Conservation (phyloP, 1,140 invertebrate species). For the Drosophila seguyi region DNA sequence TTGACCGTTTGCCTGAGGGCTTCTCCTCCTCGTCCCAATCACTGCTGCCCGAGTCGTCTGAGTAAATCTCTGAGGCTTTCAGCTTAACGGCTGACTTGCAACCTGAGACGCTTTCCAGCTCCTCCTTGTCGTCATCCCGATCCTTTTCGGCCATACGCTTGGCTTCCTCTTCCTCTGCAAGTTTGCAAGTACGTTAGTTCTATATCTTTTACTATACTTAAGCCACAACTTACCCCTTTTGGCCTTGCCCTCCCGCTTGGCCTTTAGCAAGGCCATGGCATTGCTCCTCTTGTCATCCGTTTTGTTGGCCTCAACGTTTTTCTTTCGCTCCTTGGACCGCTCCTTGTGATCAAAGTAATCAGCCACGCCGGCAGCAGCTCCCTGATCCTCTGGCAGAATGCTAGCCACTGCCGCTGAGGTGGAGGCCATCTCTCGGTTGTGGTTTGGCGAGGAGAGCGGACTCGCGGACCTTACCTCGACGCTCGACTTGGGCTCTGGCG, state of each 20-base stretch:
- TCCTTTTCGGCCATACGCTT: conserved; percentile 86
- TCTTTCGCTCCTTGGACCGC: conserved; percentile 92
- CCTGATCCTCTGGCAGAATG: conserved; percentile 45
- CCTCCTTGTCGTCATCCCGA: conserved; percentile 90
- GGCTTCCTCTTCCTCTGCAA: conserved; percentile 86
- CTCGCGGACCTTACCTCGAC: conserved; percentile 43
- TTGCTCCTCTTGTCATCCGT: conserved; percentile 95
- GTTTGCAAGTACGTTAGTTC: background rate
- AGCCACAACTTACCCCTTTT: conserved; percentile 83
- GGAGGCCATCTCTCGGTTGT: conserved; percentile 44
- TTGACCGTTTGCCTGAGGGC: conserved; percentile 83
- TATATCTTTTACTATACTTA: background rate
- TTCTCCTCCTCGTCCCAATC: conserved; percentile 85
- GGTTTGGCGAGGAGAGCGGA: conserved; percentile 37
- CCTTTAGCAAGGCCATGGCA: conserved; percentile 96
- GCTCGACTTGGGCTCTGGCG: conserved; percentile 23
- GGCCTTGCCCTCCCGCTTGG: conserved; percentile 91
- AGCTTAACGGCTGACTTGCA: conserved; percentile 87
- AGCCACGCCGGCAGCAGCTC: conserved; percentile 31
- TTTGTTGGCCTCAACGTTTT: conserved; percentile 94
- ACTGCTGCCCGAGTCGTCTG: conserved; percentile 95
- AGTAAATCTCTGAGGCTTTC: conserved; percentile 98
- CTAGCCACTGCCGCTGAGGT: conserved; percentile 42
- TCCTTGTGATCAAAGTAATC: conserved; percentile 85
- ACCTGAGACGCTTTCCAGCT: conserved; percentile 85